Base-by-base conservation (phyloP, 2,113 vertebrate species). In the Anolis sagrei region DNA sequence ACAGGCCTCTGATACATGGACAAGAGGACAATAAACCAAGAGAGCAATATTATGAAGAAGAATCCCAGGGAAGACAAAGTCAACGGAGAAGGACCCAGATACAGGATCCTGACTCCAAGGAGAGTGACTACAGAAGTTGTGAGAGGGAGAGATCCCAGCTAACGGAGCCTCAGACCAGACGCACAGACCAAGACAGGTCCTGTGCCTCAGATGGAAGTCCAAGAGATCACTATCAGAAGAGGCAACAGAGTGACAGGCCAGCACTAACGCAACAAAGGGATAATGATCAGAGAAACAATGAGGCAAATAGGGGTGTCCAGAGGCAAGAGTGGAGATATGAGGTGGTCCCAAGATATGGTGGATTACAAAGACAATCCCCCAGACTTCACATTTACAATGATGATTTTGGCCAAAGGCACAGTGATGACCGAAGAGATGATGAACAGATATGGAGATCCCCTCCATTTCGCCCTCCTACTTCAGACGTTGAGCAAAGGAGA, bases 11-110 rank as follows among this genome's bases (percentile, higher is more conserved):
- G 16, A 32, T 23, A 51, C 18, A 10, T 6, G 49, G 80, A 69
- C 32, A 14, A 19, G 0, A 0, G 5, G 27, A 32, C 19, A 36
- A 14, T 18, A 11, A 36, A 13, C 7, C 66, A 32, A 68, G 13
- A 23, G 44, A 32, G 19, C 5, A 64, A 32, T 76, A 76, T 39
- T 13, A 51, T 54, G 25, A 58, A n/a, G 1, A 1, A 58, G 76
- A 44, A 21, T 16, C 32, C 11, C 4, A 9, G 58, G 58, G 49
- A 29, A 72, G 66, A 32, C 36, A 36, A 9, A 29, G 36, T 25
- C 39, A 76, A 8, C 25, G 83, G 66, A 85, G 34, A 61, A n/a
- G 49, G 34, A 34, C 25, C 7, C 49, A 44, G 34, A 1, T 19
- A 25, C 0, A 5, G 70, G 48, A 84, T 27, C 36, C 62, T 54